These are phyloP conservation scores for Mormyrus iriodes DNA, from an alignment of 2,113 vertebrate genomes.

Conservation along the genomic window DNA sequence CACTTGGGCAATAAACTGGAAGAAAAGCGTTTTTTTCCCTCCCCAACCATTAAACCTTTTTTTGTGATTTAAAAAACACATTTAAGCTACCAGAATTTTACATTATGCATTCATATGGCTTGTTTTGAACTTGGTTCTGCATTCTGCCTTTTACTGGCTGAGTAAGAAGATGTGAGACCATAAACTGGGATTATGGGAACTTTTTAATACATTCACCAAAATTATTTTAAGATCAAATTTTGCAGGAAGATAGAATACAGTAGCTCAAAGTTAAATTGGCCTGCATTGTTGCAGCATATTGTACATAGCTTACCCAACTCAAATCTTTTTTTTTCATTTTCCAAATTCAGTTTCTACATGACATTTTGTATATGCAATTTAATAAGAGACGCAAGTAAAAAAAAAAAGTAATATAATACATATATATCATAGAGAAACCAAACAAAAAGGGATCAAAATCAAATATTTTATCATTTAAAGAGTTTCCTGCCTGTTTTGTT, in stretches of 20 bases:
- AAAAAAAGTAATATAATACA: neutral
- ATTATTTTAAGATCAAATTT: neutral
- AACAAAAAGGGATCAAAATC: neutral
- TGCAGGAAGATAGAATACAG: neutral
- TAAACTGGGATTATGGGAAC: neutral
- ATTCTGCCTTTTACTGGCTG: neutral
- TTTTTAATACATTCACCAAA: neutral
- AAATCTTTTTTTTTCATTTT: neutral
- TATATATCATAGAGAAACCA: neutral
- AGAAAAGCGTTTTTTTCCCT: neutral
- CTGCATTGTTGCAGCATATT: neutral
- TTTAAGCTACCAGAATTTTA: slow-evolving; percentile 6
- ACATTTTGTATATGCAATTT: neutral
- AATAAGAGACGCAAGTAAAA: neutral
- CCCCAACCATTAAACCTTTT: neutral
- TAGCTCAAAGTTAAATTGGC: neutral
- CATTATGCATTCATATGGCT: neutral
- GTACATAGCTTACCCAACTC: neutral
- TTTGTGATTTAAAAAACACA: slow-evolving; percentile 8
- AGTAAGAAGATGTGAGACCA: neutral
- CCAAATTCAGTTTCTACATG: neutral
- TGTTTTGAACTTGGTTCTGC: neutral
- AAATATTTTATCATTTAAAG: neutral
- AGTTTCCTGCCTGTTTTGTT: neutral
- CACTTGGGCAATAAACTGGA: neutral